phyloP scores from a whole-genome alignment of 2,113 vertebrate genomes.

The Catharus minimus region DNA sequence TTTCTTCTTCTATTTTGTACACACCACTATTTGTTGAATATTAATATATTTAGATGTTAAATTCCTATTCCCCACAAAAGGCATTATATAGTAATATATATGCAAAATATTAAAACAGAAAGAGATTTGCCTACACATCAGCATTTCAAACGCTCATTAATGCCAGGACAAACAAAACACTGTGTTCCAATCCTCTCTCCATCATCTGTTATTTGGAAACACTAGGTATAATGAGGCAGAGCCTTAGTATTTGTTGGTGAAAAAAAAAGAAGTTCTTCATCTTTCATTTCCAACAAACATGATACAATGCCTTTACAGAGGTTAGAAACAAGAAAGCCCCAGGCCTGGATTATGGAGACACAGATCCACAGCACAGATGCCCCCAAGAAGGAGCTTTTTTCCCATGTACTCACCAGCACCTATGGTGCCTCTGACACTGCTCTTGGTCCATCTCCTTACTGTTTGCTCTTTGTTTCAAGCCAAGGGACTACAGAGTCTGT shows the following conservation, averaged over 20 bases:
- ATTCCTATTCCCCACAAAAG: constrained; percentile 35
- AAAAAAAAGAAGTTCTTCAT: background rate
- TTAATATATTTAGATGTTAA: constrained; percentile 50
- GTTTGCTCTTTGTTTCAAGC: background rate
- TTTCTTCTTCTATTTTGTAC: background rate
- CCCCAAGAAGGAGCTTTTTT: background rate
- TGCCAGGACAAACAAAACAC: constrained; percentile 32
- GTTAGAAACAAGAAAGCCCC: background rate
- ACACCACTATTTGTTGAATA: constrained; percentile 26
- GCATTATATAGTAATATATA: constrained; percentile 59
- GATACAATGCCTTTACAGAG: background rate
- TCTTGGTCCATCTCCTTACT: background rate
- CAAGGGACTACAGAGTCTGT: background rate
- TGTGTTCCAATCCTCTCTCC: background rate
- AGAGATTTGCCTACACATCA: constrained; percentile 58
- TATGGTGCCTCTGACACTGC: background rate
- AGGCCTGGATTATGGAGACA: background rate
- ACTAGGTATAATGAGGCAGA: constrained; percentile 41
- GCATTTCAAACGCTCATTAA: constrained; percentile 52
- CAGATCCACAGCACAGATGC: background rate
- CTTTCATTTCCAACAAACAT: background rate
- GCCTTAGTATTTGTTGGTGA: background rate
- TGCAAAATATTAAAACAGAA: constrained; percentile 63
- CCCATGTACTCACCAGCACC: rapidly evolving
- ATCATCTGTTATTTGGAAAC: constrained; percentile 52